Percentiles rank a stretch among this genome's conserved stretches.
Conservation (phyloP, 1,140 invertebrate genomes). For the Asbolus verrucosus region DNA sequence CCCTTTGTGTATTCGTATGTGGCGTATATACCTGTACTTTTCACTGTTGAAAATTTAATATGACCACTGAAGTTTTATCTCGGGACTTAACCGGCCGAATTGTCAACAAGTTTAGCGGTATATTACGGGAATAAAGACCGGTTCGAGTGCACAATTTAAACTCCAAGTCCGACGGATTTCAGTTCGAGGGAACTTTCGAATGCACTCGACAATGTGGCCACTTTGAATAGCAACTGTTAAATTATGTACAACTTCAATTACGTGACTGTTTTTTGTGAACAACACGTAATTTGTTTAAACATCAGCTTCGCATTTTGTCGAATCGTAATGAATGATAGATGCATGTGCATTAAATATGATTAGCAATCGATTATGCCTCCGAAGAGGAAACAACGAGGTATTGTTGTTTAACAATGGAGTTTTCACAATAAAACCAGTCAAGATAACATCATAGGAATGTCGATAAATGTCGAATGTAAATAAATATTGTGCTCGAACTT, state of each 20-base stretch:
- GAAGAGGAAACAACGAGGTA: constrained; percentile 1
- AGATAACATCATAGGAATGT: background rate
- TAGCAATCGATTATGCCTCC: constrained; percentile 22
- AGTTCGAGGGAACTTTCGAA: constrained; percentile 11
- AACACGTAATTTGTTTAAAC: too few relatives aligned
- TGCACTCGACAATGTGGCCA: constrained; percentile 12
- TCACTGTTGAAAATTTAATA: constrained; percentile 38
- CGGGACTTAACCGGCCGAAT: constrained; percentile 22
- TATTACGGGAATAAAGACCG: constrained; percentile 22
- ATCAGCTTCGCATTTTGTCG: constrained; percentile 27
- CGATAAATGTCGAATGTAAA: background rate
- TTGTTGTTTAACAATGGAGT: constrained; percentile 7
- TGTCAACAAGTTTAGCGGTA: constrained; percentile 35
- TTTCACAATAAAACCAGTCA: background rate
- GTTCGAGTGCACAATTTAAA: constrained; percentile 11
- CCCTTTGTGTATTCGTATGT: too few relatives aligned
- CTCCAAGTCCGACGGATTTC: constrained; percentile 7
- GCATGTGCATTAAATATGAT: constrained; percentile 7
- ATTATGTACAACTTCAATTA: too few relatives aligned
- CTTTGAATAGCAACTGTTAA: too few relatives aligned
- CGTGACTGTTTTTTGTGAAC: background rate
- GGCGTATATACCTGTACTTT: background rate
- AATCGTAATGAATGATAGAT: constrained; percentile 18
- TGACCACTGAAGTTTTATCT: constrained; percentile 36
- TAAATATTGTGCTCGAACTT: too few relatives aligned